These are phyloP conservation scores for Pollimyrus isidori DNA, from an alignment of 2,113 vertebrate species.

Conservation along the genomic window DNA sequence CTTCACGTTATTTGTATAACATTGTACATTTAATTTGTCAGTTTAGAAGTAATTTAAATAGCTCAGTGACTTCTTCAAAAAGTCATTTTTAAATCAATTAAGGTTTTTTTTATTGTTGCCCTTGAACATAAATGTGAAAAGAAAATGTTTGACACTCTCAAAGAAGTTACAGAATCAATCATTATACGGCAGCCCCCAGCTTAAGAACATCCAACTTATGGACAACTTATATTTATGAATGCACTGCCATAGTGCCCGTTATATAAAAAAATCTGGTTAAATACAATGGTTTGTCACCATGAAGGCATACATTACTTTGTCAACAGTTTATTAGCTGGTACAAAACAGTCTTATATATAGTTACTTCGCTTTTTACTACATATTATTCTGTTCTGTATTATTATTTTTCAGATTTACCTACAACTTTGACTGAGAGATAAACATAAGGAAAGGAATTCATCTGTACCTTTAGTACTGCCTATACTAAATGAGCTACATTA, in stretches of 20 bases:
- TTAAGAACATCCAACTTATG: background rate
- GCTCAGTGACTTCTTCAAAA: background rate
- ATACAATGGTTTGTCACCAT: background rate
- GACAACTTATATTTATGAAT: background rate
- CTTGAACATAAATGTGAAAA: background rate
- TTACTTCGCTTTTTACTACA: background rate
- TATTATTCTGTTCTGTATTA: background rate
- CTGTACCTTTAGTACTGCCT: background rate
- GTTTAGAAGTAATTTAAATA: background rate
- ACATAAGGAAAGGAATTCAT: background rate
- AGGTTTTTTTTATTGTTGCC: background rate
- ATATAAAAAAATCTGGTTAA: background rate
- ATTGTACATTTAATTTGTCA: background rate
- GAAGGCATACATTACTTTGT: background rate
- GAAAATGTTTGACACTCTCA: background rate
- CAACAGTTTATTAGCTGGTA: background rate
- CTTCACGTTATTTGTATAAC: background rate
- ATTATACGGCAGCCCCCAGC: background rate
- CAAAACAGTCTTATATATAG: background rate
- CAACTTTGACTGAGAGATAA: background rate
- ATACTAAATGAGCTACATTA: background rate
- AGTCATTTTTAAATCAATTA: background rate
- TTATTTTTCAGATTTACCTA: background rate
- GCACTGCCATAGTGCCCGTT: background rate
- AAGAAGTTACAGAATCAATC: background rate